phyloP scores from a whole-genome alignment of 35 echinoderm and acorn worm genomes.

The Hemicentrotus pulcherrimus region DNA sequence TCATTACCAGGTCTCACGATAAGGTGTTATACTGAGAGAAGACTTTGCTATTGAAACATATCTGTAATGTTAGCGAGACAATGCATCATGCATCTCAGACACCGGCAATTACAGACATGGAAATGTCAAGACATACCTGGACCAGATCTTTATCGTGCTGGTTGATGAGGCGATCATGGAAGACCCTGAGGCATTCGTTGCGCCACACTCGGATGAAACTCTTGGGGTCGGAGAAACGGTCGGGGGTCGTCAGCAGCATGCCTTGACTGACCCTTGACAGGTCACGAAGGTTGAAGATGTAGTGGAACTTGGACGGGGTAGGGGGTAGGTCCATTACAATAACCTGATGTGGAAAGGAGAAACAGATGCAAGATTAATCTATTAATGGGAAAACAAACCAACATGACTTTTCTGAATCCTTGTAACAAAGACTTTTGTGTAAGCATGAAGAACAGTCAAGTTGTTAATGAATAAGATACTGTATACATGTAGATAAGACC shows the following conservation, averaged over 20 bases:
- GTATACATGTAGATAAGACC: no score
- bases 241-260: conserved; percentile 86
- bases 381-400: no score
- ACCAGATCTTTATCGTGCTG: conserved; percentile 82
- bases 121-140: conserved; percentile 51
- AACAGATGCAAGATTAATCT: neutral
- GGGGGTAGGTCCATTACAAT: conserved; percentile 81
- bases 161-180: conserved; percentile 90
- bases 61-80: no score
- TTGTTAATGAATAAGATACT: no score
- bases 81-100: no score
- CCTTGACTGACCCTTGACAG: conserved; percentile 93
- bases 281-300: conserved; percentile 96
- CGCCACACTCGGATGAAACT: conserved; percentile 85
- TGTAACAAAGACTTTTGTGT: neutral
- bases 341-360: neutral
- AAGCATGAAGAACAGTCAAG: no score
- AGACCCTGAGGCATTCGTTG: conserved; percentile 92
- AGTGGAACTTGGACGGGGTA: conserved; percentile 98
- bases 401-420: neutral
- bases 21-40: no score
- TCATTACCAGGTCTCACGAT: no score
- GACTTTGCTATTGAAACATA: no score
- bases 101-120: neutral
- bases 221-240: conserved; percentile 72